These are phyloP conservation scores for Neria commutata DNA, from an alignment of 2,888 invertebrate species.

Conservation along the genomic window DNA sequence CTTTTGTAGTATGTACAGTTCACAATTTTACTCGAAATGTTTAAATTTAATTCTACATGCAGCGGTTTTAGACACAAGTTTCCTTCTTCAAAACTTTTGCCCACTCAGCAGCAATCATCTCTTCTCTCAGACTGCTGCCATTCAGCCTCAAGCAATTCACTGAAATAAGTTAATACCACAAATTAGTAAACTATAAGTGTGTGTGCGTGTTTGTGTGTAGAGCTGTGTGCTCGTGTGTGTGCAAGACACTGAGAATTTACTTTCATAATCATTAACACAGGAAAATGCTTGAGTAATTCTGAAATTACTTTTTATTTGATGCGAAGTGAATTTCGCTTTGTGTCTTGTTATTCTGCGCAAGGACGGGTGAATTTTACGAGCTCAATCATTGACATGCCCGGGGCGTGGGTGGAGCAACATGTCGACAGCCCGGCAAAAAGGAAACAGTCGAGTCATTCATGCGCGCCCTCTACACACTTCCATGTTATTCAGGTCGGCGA, in stretches of 20 bases:
- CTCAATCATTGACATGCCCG: neutral
- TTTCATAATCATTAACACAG: neutral
- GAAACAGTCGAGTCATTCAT: neutral
- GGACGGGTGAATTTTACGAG: neutral
- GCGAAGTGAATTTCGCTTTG: neutral
- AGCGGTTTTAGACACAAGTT: too few relatives aligned
- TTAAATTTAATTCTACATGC: too few relatives aligned
- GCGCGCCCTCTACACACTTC: neutral
- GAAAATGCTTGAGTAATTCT: neutral
- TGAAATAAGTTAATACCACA: neutral
- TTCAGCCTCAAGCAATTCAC: too few relatives aligned
- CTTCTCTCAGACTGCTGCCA: too few relatives aligned
- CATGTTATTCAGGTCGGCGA: too few relatives aligned
- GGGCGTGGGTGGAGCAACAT: neutral
- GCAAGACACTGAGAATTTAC: neutral
- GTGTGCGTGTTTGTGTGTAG: neutral
- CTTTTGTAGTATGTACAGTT: too few relatives aligned
- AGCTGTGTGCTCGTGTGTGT: neutral
- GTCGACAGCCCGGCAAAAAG: neutral
- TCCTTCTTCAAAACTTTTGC: too few relatives aligned
- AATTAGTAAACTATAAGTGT: neutral
- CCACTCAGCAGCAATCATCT: too few relatives aligned
- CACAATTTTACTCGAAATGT: too few relatives aligned
- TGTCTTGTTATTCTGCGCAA: neutral
- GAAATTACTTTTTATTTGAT: neutral